A percentile compares a stretch with the other conserved stretches of the same genome.
Conservation (phyloP, 2,113 vertebrate genomes). For the Strix aluco region DNA sequence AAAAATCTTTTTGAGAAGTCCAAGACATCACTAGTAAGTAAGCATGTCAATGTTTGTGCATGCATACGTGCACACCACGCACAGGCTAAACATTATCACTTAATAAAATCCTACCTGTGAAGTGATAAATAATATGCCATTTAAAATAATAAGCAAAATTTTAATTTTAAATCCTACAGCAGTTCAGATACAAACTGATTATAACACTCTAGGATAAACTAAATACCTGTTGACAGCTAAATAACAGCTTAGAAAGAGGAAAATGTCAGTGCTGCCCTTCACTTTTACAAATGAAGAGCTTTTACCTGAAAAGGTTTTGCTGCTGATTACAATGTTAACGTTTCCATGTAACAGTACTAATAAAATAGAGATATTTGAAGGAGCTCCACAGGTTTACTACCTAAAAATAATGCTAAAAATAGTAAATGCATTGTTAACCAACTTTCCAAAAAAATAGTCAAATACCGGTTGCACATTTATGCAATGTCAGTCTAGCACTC, state of each 20-base stretch:
- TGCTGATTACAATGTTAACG: not conserved
- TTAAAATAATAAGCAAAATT: not conserved
- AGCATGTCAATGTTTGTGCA: not conserved
- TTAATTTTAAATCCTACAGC: not conserved
- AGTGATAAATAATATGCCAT: not conserved
- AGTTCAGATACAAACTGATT: not conserved
- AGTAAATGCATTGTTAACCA: not conserved
- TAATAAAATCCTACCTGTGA: slow-evolving; percentile 3
- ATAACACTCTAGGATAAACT: not conserved
- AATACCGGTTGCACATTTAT: not conserved
- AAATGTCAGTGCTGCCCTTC: not conserved
- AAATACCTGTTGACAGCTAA: not conserved
- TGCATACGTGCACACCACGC: not conserved
- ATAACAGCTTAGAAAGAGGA: not conserved
- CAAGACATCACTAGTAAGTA: not conserved
- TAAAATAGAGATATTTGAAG: not conserved
- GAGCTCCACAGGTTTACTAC: not conserved
- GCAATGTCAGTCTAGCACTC: not conserved
- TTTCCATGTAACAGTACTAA: not conserved
- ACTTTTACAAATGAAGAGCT: not conserved
- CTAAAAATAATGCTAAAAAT: not conserved
- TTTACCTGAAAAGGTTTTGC: not conserved
- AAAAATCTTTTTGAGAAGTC: not conserved
- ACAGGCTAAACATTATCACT: not conserved
- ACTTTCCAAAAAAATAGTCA: not conserved